These are phyloP conservation scores for Teleogryllus oceanicus DNA, from an alignment of 2,888 invertebrate species.

Conservation along the genomic window DNA sequence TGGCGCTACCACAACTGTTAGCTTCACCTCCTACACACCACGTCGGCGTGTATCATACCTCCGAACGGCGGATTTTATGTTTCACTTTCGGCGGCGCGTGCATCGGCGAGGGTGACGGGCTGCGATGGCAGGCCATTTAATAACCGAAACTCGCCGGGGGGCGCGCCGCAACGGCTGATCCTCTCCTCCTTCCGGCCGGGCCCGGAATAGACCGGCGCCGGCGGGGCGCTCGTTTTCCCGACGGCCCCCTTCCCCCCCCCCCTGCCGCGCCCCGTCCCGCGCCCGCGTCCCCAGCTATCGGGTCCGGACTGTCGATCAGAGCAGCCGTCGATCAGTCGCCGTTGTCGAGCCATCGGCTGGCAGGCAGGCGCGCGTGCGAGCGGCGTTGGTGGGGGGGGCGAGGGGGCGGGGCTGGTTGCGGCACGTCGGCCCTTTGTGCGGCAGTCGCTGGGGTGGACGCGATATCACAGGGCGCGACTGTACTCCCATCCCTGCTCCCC, in stretches of 20 bases:
- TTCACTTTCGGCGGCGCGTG: not conserved
- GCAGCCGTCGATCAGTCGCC: not conserved
- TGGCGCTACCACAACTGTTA: too few relatives aligned
- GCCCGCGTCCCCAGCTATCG: not conserved
- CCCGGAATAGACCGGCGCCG: not conserved
- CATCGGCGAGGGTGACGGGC: not conserved
- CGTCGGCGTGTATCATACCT: not conserved
- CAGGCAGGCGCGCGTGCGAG: not conserved
- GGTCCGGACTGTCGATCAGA: not conserved
- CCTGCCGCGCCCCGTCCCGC: not conserved
- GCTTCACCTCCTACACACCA: too few relatives aligned
- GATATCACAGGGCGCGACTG: too few relatives aligned
- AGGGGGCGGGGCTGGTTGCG: too few relatives aligned
- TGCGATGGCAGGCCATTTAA: constrained; percentile 5
- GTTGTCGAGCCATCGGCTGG: not conserved
- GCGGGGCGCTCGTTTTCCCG: not conserved
- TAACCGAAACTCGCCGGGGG: not conserved
- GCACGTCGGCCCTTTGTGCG: too few relatives aligned
- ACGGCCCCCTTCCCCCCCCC: not conserved
- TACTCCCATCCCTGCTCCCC: too few relatives aligned
- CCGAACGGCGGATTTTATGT: not conserved
- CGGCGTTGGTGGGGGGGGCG: not conserved
- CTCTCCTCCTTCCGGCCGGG: not conserved
- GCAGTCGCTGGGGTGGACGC: too few relatives aligned
- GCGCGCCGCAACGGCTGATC: not conserved